Evolutionary conservation across 2,888 invertebrate species (phyloP).

Genomic region (Neoitamus cyanurus): DNA sequence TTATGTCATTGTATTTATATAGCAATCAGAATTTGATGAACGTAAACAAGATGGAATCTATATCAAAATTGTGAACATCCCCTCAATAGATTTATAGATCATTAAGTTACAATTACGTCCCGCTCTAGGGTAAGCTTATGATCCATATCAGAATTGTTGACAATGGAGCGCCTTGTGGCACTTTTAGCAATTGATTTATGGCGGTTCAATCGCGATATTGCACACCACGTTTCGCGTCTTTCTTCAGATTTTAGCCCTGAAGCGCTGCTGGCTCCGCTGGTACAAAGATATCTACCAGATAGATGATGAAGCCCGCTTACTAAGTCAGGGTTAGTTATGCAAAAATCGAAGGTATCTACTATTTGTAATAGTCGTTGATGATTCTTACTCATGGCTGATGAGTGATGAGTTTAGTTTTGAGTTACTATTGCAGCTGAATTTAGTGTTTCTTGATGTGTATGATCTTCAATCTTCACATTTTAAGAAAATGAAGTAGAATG

Average conservation of each 20-base stretch:
- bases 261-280: not conserved
- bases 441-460: not conserved
- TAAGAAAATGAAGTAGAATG: not conserved
- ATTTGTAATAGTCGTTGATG: not conserved
- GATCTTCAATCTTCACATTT: not conserved
- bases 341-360: not conserved
- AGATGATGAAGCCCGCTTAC: not conserved
- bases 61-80: too few relatives aligned
- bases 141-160: not conserved
- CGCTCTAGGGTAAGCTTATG: not conserved
- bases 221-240: not conserved
- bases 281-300: not conserved
- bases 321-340: not conserved
- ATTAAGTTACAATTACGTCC: not conserved
- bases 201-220: not conserved
- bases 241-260: not conserved
- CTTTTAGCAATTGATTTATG: not conserved
- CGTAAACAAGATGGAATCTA: too few relatives aligned
- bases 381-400: not conserved
- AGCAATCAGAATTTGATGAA: too few relatives aligned
- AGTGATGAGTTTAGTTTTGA: not conserved
- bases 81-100: too few relatives aligned
- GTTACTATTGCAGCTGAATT: not conserved
- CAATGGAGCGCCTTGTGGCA: not conserved
- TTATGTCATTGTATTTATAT: too few relatives aligned